phyloP scores from a whole-genome alignment of 2,888 invertebrate genomes.

The Trissolcus japonicus region DNA sequence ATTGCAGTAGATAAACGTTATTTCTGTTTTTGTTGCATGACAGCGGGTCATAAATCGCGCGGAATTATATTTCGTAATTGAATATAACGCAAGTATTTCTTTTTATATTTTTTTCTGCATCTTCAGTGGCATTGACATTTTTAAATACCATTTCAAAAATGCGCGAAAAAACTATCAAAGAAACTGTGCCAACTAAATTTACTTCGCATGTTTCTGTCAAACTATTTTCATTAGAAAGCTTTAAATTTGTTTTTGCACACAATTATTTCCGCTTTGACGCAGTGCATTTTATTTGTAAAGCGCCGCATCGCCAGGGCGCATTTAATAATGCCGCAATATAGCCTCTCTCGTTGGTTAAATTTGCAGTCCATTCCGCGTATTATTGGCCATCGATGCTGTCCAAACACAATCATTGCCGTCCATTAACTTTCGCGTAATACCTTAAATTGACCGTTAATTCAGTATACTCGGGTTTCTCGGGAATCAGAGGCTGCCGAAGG shows the following conservation, averaged over 20 bases:
- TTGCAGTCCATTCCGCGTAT: constrained; percentile 23
- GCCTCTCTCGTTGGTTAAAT: constrained; percentile 28
- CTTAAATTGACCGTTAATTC: constrained; percentile 57
- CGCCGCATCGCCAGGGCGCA: too few species aligned
- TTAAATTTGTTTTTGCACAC: constrained; percentile 7
- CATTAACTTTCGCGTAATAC: constrained; percentile 54
- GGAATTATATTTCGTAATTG: constrained; percentile 37
- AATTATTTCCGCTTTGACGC: constrained; percentile 19
- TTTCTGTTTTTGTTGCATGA: constrained; percentile 23
- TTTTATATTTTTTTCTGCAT: background rate
- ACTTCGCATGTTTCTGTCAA: background rate
- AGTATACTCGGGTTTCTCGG: constrained; percentile 31
- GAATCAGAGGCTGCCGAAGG: constrained; percentile 47
- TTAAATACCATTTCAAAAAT: constrained; percentile 1
- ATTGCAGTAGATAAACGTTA: constrained; percentile 21
- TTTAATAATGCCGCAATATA: background rate
- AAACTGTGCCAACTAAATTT: background rate
- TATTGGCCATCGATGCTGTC: constrained; percentile 40
- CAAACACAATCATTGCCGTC: constrained; percentile 54
- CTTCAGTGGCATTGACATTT: constrained; percentile 5
- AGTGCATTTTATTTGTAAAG: constrained; percentile 10
- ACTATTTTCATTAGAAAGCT: constrained; percentile 1
- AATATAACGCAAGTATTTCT: constrained; percentile 16
- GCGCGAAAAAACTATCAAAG: background rate
- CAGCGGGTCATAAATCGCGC: constrained; percentile 12